Percentiles rank a stretch among this genome's conserved stretches.
Evolutionary conservation across 2,888 invertebrate species (phyloP).

Genomic region (Cosmorhoe ocellata): DNA sequence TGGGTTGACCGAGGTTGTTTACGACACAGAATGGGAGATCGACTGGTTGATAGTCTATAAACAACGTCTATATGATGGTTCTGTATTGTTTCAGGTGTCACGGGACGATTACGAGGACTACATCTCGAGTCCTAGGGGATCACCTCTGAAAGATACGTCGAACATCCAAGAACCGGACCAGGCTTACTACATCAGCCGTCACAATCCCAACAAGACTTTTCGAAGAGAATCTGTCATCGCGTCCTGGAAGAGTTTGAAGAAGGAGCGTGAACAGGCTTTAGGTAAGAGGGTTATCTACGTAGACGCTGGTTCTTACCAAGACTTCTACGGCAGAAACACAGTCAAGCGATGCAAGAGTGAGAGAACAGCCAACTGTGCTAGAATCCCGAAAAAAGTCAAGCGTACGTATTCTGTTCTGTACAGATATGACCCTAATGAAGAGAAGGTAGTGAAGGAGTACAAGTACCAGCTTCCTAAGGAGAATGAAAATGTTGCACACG

Average conservation of each 20-base stretch:
- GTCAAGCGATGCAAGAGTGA: constrained; percentile 78
- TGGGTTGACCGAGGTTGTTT: constrained; percentile 41
- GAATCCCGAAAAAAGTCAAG: constrained; percentile 69
- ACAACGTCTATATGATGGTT: constrained; percentile 30
- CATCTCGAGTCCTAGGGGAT: constrained; percentile 70
- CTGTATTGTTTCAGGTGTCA: constrained; percentile 70
- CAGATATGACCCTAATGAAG: constrained; percentile 72
- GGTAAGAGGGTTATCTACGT: constrained; percentile 73
- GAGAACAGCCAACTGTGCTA: constrained; percentile 57
- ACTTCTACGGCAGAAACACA: constrained; percentile 72
- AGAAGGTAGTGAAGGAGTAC: constrained; percentile 75
- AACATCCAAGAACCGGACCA: constrained; percentile 68
- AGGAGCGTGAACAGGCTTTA: constrained; percentile 73
- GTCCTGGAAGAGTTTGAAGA: constrained; percentile 77
- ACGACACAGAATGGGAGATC: constrained; percentile 35
- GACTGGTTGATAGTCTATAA: constrained; percentile 31
- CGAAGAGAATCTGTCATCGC: constrained; percentile 77
- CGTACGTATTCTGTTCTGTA: constrained; percentile 75
- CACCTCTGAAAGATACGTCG: constrained; percentile 74
- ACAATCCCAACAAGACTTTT: constrained; percentile 77
- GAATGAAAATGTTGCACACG: constrained; percentile 37
- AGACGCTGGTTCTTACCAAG: constrained; percentile 69
- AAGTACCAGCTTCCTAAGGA: constrained; percentile 69
- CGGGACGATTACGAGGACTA: constrained; percentile 76
- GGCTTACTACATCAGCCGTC: constrained; percentile 72